Conservation (phyloP, 2,113 vertebrate species). For the Cinclus mexicanus region DNA sequence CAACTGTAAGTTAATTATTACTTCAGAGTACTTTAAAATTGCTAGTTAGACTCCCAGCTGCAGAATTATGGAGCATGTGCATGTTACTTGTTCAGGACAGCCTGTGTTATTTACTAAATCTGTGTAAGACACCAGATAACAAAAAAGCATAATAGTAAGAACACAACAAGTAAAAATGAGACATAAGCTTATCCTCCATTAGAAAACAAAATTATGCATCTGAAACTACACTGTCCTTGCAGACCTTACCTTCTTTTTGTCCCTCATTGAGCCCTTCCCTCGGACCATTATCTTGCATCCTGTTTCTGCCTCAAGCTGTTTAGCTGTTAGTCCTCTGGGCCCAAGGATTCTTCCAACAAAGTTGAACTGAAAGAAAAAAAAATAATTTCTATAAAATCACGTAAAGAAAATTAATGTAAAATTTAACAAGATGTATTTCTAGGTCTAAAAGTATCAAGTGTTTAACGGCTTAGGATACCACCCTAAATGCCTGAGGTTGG, state of each 20-base stretch:
- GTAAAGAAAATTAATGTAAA: background rate
- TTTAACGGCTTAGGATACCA: background rate
- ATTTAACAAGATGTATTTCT: background rate
- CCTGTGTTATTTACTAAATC: background rate
- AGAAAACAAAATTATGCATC: background rate
- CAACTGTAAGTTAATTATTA: background rate
- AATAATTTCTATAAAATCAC: background rate
- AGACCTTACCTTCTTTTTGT: constrained; percentile 95
- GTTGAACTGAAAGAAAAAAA: constrained; percentile 83
- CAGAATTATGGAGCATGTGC: background rate
- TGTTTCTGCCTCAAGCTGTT: constrained; percentile 97
- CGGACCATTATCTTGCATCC: constrained; percentile 99
- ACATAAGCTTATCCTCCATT: background rate
- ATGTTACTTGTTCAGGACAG: background rate
- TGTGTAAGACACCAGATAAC: background rate
- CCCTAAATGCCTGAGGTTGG: background rate
- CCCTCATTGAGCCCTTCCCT: constrained; percentile 98
- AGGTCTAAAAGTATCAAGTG: background rate
- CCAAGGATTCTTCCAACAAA: constrained; percentile 99
- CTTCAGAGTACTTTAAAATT: background rate
- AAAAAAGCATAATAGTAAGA: background rate
- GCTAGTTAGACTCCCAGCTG: background rate
- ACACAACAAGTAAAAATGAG: background rate
- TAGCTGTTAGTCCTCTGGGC: constrained; percentile 95
- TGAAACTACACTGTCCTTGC: background rate